A percentile compares a stretch with the other conserved stretches of the same genome.
Evolutionary conservation across 2,797 vertebrate species (phyloP).

Genomic region (Rhinoraja longicauda): DNA sequence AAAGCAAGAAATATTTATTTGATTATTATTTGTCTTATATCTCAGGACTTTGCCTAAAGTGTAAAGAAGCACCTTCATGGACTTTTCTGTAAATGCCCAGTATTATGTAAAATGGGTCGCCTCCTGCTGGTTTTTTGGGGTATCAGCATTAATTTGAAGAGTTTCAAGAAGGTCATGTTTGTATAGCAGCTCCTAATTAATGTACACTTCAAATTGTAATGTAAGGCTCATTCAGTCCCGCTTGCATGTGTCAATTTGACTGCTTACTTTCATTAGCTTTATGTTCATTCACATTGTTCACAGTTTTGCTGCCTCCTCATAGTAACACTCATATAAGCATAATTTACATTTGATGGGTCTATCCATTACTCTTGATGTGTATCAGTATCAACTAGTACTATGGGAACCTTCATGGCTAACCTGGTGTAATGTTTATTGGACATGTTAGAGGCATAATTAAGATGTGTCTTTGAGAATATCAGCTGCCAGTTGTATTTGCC

Average conservation of each 20-base stretch:
- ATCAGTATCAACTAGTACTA: not conserved
- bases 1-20: not conserved
- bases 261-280: not conserved
- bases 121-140: not conserved
- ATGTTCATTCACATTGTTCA: not conserved
- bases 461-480: too few species aligned
- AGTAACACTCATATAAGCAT: too few species aligned
- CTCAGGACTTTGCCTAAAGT: not conserved
- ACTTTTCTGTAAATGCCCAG: not conserved
- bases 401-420: not conserved
- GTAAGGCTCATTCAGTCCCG: not conserved
- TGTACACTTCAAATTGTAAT: not conserved
- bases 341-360: not conserved
- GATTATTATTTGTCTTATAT: not conserved
- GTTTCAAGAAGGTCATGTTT: not conserved
- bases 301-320: not conserved
- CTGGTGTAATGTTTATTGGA: not conserved
- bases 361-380: not conserved
- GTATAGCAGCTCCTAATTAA: not conserved
- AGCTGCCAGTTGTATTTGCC: too few species aligned
- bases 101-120: not conserved
- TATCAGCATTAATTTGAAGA: not conserved
- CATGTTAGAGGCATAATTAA: not conserved
- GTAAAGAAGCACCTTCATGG: not conserved
- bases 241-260: not conserved